phyloP scores from a whole-genome alignment of 2,797 vertebrate genomes.

The Chaunax sp. region DNA sequence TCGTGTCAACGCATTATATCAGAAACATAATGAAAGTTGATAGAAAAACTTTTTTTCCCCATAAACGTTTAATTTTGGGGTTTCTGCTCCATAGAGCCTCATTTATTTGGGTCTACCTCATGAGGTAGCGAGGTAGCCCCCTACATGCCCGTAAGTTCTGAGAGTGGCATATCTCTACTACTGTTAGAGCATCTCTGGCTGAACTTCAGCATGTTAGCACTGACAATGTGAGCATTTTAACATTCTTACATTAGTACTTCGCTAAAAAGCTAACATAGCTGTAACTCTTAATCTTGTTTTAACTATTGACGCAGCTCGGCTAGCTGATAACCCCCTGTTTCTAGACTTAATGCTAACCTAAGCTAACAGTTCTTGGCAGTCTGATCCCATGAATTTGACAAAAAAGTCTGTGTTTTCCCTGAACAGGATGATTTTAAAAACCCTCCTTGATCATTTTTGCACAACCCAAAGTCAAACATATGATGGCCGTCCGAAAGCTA shows the following conservation, averaged over 20 bases:
- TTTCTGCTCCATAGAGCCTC: too few species aligned
- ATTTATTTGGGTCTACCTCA: too few species aligned
- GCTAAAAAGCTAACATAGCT: neutral
- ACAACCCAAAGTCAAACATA: constrained; percentile 63
- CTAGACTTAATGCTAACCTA: neutral
- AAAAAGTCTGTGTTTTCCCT: neutral
- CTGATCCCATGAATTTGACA: constrained; percentile 11
- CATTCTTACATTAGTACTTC: neutral
- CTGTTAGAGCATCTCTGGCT: too few species aligned
- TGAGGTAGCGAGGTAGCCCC: too few species aligned
- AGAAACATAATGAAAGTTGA: too few species aligned
- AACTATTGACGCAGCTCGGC: neutral
- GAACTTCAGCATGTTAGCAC: neutral
- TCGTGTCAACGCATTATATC: too few species aligned
- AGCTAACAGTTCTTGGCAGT: neutral
- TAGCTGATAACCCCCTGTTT: neutral
- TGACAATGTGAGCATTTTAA: neutral
- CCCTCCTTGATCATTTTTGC: constrained; percentile 46
- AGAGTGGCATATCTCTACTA: too few species aligned
- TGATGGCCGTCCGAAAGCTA: constrained; percentile 66
- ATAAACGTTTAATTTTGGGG: too few species aligned
- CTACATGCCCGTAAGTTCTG: too few species aligned
- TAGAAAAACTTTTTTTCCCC: too few species aligned
- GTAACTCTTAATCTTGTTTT: neutral
- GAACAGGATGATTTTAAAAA: constrained; percentile 10